Base-by-base conservation (phyloP, 2,888 invertebrate genomes). In the Chymomyza fuscimana region DNA sequence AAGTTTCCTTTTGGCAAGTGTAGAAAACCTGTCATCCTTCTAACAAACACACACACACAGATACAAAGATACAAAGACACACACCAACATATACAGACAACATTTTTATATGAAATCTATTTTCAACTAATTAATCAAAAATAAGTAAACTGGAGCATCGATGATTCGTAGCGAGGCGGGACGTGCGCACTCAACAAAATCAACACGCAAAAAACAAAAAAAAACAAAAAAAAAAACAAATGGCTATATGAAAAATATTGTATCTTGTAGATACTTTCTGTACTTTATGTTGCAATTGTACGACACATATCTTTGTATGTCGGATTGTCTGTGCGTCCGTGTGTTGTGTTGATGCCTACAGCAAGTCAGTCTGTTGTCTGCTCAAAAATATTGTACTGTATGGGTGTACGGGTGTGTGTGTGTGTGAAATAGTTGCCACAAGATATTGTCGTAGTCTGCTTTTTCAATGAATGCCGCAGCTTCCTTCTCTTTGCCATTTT, bases 61-160 rank as follows among this genome's bases (percentile, higher is more conserved):
- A 16, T 12, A 52, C 12, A 29, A 15, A 46, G 62, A 50, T 46
- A 54, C 32, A 32, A 40, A 19, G 58, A 52, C 60, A 52, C 32
- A 54, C 74, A 73, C 73, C 80, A 60, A 7, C 5, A 32, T 5
- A 5, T 1, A 32, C 29, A 29, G 62, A 50, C 50, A 22, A n/a
- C 54, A 32, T 32, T 16, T 54, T 54, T 54, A 22, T 50, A 46
- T 75, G 75, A 75, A 76, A 80, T 86, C 87, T 86, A 86, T 86
- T 86, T 86, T 88, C 79, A 79, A 86, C 87, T 86, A 88, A 86
- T 86, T 88, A 86, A 86, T 86, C 85, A 86, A 86, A 78, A 86
- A 86, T 88, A 88, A 86, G 87, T 78, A 84, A 88, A 80, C 85
- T 88, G 86, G 86, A 84, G 87, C 87, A 81, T 83, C 78, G 80